Conservation (phyloP, 2,113 vertebrate genomes). For the Eulemur macaco region DNA sequence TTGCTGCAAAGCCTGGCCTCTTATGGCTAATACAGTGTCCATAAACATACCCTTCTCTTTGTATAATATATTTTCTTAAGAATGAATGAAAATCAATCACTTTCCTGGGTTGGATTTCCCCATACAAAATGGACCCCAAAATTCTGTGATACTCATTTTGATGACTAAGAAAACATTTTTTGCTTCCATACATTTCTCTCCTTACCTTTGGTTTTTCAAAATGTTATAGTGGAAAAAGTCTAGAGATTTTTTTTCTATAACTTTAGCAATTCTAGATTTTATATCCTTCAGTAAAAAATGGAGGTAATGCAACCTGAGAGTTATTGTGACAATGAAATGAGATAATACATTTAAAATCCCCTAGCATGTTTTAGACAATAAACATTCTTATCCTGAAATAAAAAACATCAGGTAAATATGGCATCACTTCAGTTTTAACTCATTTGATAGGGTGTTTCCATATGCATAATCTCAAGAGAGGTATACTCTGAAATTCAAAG, state of each 20-base stretch:
- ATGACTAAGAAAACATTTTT: neutral
- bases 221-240: neutral
- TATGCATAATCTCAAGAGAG: neutral
- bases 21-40: neutral
- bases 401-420: neutral
- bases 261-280: neutral
- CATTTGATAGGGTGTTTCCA: neutral
- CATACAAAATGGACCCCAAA: neutral
- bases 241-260: neutral
- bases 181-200: neutral
- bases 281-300: neutral
- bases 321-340: neutral
- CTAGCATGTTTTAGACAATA: neutral
- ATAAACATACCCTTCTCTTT: neutral
- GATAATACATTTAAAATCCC: neutral
- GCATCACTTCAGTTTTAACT: neutral
- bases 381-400: neutral
- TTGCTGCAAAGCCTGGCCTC: neutral
- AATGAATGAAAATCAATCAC: neutral
- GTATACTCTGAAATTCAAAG: conserved; percentile 19
- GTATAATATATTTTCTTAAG: neutral
- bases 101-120: neutral
- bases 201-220: neutral
- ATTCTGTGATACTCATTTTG: neutral
- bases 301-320: neutral